Percentiles rank a stretch among this genome's conserved stretches.
Conservation (phyloP, 2,113 vertebrate genomes). For the Apaloderma vittatum region DNA sequence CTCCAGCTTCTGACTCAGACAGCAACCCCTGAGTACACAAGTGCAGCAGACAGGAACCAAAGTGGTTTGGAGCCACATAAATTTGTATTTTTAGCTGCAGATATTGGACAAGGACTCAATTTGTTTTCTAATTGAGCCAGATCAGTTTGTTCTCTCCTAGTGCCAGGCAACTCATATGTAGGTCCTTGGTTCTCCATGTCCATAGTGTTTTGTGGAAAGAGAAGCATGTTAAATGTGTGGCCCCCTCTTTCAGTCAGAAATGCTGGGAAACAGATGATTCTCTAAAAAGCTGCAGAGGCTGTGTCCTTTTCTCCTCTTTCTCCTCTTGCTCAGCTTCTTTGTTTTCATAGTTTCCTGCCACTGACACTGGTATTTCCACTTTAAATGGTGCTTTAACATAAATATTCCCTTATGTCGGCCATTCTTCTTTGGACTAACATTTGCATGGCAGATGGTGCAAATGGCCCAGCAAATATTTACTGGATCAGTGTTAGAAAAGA, state of each 20-base stretch:
- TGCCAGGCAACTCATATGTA: not conserved
- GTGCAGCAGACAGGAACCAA: not conserved
- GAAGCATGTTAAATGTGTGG: not conserved
- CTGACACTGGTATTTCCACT: slow-evolving; percentile 33
- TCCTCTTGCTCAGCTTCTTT: not conserved
- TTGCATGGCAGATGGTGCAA: slow-evolving; percentile 81
- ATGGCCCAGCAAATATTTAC: slow-evolving; percentile 80
- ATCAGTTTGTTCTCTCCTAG: not conserved
- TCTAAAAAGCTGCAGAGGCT: not conserved
- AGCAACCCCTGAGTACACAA: not conserved
- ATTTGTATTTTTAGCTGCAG: slow-evolving; percentile 12
- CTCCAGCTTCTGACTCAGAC: slow-evolving; percentile 37
- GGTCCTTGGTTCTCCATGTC: not conserved
- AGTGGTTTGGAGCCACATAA: not conserved
- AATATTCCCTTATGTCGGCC: slow-evolving; percentile 59
- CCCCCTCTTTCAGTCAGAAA: not conserved
- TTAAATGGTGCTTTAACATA: slow-evolving; percentile 68
- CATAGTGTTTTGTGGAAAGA: not conserved
- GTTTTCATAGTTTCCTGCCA: not conserved
- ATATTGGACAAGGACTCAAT: not conserved
- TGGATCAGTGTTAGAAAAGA: slow-evolving; percentile 73
- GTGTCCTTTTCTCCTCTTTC: not conserved
- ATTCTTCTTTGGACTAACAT: slow-evolving; percentile 74
- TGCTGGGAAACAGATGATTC: not conserved
- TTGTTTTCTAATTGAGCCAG: slow-evolving; percentile 3